Evolutionary conservation across 2,797 vertebrate genomes (phyloP).

Genomic region (Gambelia wislizenii): DNA sequence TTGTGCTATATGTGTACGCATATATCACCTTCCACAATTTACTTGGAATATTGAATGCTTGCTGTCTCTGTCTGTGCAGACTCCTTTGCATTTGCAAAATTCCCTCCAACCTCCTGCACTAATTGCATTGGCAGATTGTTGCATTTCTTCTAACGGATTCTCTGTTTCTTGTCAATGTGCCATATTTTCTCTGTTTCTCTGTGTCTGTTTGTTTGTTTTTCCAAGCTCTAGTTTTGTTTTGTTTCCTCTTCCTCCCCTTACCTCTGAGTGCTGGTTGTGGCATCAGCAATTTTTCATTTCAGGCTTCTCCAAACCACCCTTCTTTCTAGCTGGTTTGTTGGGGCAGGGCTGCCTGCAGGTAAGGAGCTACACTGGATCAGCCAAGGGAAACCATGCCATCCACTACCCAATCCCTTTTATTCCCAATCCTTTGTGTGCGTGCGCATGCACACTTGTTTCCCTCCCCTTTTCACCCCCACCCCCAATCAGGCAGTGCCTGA

Average conservation of each 20-base stretch:
- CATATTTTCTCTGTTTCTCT: constrained; percentile 46
- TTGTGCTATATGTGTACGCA: neutral
- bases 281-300: constrained; percentile 72
- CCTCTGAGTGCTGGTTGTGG: constrained; percentile 50
- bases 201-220: constrained; percentile 33
- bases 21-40: neutral
- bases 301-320: constrained; percentile 57
- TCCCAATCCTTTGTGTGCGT: neutral
- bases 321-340: constrained; percentile 56
- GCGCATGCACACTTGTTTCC: neutral
- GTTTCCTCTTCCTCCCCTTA: constrained; percentile 48
- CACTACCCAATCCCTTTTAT: constrained; percentile 38
- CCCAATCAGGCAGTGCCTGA: neutral
- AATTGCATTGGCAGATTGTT: neutral
- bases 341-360: constrained; percentile 73
- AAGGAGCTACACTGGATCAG: constrained; percentile 55
- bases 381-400: constrained; percentile 23
- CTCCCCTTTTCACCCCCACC: rapidly evolving
- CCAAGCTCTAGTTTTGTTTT: constrained; percentile 58
- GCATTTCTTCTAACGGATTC: constrained; percentile 46
- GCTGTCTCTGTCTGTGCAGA: neutral
- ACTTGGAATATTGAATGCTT: neutral
- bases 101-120: neutral
- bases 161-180: constrained; percentile 57
- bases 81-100: constrained; percentile 24